Conservation (phyloP, 2,888 invertebrate genomes). For the Drosophila paramelanica region DNA sequence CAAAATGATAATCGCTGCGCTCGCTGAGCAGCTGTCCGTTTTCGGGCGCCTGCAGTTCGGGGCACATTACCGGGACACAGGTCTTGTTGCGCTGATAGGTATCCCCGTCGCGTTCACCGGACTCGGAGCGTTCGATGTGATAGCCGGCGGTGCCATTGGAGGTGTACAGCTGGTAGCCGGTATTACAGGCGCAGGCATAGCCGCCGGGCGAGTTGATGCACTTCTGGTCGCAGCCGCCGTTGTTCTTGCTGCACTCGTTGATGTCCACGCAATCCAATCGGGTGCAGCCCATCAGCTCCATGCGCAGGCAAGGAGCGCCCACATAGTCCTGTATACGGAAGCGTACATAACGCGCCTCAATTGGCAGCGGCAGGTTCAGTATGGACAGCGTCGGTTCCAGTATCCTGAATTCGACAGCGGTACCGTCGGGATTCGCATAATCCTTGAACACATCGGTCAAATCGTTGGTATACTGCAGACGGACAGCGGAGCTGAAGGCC, state of each 20-base stretch:
- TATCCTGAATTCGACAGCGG: slow-evolving; percentile 96
- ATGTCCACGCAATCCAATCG: slow-evolving; percentile 94
- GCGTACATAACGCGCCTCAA: slow-evolving; percentile 94
- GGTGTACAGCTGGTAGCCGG: slow-evolving; percentile 95
- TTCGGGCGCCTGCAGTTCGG: slow-evolving; percentile 90
- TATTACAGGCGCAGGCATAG: slow-evolving; percentile 94
- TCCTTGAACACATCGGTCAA: slow-evolving; percentile 95
- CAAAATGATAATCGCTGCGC: slow-evolving; percentile 93
- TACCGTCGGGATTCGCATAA: slow-evolving; percentile 96
- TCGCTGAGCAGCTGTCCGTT: slow-evolving; percentile 94
- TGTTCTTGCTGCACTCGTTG: slow-evolving; percentile 93
- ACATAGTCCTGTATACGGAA: slow-evolving; percentile 95
- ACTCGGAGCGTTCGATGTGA: slow-evolving; percentile 91
- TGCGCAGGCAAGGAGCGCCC: slow-evolving; percentile 94
- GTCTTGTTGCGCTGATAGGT: slow-evolving; percentile 96
- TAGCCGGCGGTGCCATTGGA: slow-evolving; percentile 96
- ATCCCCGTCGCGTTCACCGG: slow-evolving; percentile 95
- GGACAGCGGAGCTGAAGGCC: slow-evolving; percentile 95
- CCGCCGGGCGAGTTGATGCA: slow-evolving; percentile 95
- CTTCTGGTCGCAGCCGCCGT: slow-evolving; percentile 97
- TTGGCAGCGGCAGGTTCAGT: slow-evolving; percentile 94
- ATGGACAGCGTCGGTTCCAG: slow-evolving; percentile 96
- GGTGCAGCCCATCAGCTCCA: slow-evolving; percentile 97
- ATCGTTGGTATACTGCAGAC: slow-evolving; percentile 94
- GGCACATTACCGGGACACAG: slow-evolving; percentile 97